Evolutionary conservation across 2,797 vertebrate species (phyloP).

Genomic region (Pseudopleuronectes americanus): DNA sequence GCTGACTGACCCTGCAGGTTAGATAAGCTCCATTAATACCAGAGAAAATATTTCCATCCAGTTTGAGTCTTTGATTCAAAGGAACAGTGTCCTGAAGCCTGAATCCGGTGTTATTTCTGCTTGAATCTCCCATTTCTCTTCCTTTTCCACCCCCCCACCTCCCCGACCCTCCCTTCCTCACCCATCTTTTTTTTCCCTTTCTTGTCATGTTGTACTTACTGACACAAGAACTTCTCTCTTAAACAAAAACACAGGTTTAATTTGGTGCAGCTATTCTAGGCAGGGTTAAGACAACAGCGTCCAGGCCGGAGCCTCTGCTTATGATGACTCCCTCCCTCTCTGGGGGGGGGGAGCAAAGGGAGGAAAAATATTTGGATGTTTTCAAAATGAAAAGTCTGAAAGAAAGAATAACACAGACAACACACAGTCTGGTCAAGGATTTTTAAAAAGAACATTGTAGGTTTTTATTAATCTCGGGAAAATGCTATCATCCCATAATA

Average conservation of each 20-base stretch:
- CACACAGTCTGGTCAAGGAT: neutral
- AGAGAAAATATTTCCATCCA: neutral
- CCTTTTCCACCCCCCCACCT: neutral
- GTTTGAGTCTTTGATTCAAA: conserved; percentile 10
- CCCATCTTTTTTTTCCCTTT: neutral
- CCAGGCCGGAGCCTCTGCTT: conserved; percentile 13
- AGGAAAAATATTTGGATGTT: conserved; percentile 57
- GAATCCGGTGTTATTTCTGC: neutral
- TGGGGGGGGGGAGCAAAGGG: neutral
- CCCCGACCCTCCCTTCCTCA: neutral
- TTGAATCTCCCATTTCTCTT: conserved; percentile 1
- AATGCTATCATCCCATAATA: conserved; percentile 1
- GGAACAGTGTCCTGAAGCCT: neutral
- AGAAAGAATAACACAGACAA: neutral
- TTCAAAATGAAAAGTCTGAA: conserved; percentile 19
- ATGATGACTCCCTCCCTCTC: conserved; percentile 17
- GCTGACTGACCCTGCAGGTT: conserved; percentile 42
- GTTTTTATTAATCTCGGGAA: conserved; percentile 30
- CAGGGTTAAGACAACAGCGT: conserved; percentile 74
- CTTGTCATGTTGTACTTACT: conserved; percentile 28
- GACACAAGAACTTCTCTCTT: conserved; percentile 18
- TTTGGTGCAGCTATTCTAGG: conserved; percentile 69
- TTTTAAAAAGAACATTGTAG: conserved; percentile 19
- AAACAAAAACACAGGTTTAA: conserved; percentile 70
- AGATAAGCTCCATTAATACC: conserved; percentile 44